Base-by-base conservation (phyloP, 2,888 invertebrate genomes). In the Scaptomyza parva region DNA sequence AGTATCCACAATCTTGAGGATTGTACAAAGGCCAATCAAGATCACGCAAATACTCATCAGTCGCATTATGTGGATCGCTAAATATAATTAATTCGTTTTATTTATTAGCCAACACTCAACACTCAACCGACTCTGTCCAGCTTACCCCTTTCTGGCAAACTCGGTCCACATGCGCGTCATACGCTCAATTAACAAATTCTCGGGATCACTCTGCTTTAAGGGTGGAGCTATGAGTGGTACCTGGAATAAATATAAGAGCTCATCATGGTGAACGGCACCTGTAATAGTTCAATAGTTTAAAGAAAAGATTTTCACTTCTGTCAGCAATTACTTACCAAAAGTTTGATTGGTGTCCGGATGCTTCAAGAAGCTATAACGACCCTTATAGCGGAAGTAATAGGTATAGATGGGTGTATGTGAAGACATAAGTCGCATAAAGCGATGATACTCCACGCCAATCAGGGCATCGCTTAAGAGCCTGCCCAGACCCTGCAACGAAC, bases 381-480 rank as follows among this genome's bases (percentile, higher is more conserved):
- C 95, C 67, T 93, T 92, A 81, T 93, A 94, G 1, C 92, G 92
- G 74, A 95, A 94, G 55, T 93, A 89, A 83, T 94, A 94, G 74
- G 94, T 94, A 88, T 93, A 95, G 7, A 95, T 93, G 0, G 91
- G 90, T 0, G 93, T 94, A 58, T 93, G 91, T 3, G 92, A 90
- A 0, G 94, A 92, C 73, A 95, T 90, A 26, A 95, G 83, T 75
- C 93, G 93, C 0, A 93, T 93, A 57, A 94, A 92, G 44, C 94
- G 93, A 85, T 95, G 93, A 1, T 92, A 93, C 3, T 92, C 92
- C 76, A 94, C 94, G 0, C 93, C 93, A 53, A 93, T 92, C 1
- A 94, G 72, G 0, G 92, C 89, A 84, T 95, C 95, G 0, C 93
- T 92, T 58, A 93, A 95, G 6, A 94, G 71, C 59, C 87, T 54